Evolutionary conservation across 2,113 vertebrate genomes (phyloP), one percentile per base, ranked within the genome.

Genomic region (Sciurus niger): DNA sequence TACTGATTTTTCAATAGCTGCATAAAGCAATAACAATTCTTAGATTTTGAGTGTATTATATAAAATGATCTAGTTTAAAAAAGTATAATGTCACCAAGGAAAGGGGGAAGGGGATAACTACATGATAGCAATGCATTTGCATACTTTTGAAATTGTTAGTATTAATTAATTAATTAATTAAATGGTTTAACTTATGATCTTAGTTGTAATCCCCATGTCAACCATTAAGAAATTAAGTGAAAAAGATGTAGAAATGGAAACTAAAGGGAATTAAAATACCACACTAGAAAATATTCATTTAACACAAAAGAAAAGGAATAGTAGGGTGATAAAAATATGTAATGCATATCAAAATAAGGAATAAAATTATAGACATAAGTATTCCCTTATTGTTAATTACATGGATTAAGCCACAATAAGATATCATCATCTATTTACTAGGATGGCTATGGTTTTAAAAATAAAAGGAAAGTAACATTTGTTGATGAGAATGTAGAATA

Each of bases 81-180:
- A 60, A 58, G 18, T 37, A n/a, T 43, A 67, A 30, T 37, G 8
- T 48, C 30, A 58, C 24, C 13, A 43, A 34, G 2, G 16, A 40
- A 40, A n/a, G 30, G 16, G 1, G 7, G 6, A 12, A 18, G 37
- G 22, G 8, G 20, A n/a, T 4, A 20, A 4, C 40, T 48, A 5
- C 20, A 17, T 2, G 6, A 24, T 22, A 68, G 1, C 2, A 79
- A 70, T 34, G 25, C 9, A 40, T 63, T 63, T 63, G 22, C 6
- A 10, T 25, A 25, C 7, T n/a, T 80, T 86, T 43, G 20, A 43
- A 73, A 43, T n/a, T n/a, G 30, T 25, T 65, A 28, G 3, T 51
- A 34, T 28, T 48, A 43, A 86, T 40, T 4, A 37, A 78, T 55
- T 73, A 74, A 4, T 32, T 32, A 28, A 40, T 40, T 40, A 40